Percentiles rank a stretch among this genome's conserved stretches.
Conservation (phyloP, 2,113 vertebrate species). For the Chaetura pelagica region DNA sequence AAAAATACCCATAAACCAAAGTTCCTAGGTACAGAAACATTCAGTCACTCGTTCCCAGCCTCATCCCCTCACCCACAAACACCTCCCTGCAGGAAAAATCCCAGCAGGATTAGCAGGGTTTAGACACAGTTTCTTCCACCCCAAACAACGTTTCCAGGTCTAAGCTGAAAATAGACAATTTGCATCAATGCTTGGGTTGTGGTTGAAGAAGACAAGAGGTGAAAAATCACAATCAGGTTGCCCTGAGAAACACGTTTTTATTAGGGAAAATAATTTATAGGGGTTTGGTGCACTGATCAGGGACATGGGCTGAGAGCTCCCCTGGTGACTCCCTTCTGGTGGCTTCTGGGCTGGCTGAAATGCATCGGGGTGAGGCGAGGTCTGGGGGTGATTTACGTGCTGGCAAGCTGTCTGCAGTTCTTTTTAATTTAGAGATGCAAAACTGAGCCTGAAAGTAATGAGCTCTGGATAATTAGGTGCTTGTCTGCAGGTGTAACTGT, state of each 20-base stretch:
- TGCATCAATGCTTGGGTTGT: not conserved
- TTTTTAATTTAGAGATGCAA: slow-evolving; percentile 33
- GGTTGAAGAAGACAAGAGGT: not conserved
- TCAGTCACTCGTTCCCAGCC: accelerated
- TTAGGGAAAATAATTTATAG: not conserved
- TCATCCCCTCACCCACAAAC: not conserved
- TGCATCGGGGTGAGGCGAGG: not conserved
- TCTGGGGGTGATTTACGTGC: not conserved
- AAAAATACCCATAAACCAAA: not conserved
- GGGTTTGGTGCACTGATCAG: not conserved
- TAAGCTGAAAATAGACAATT: not conserved
- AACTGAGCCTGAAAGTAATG: slow-evolving; percentile 36
- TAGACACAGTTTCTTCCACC: not conserved
- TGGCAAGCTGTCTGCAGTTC: not conserved
- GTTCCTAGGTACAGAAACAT: not conserved
- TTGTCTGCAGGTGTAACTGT: slow-evolving; percentile 43
- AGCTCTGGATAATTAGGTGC: slow-evolving; percentile 46
- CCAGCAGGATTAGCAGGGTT: not conserved
- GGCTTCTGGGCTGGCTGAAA: not conserved
- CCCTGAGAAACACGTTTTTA: not conserved
- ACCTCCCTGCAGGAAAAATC: not conserved
- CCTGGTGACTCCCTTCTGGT: not conserved
- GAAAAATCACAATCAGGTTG: not conserved
- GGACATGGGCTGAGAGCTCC: not conserved
- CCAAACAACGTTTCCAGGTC: not conserved